phyloP scores from a whole-genome alignment of 1,140 invertebrate species.

The Pteromalus puparum region DNA sequence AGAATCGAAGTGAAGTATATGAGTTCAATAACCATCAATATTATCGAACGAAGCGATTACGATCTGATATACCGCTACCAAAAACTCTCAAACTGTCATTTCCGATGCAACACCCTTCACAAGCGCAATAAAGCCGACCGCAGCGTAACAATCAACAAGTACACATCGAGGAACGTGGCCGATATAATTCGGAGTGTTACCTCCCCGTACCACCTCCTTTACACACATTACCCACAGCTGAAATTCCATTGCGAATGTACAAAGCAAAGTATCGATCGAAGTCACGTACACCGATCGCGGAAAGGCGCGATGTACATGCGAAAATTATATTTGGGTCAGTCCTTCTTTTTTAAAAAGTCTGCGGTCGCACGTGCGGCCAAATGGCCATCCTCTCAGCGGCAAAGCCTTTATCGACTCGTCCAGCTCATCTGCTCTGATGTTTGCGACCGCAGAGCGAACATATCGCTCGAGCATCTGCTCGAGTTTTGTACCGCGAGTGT shows the following conservation, averaged over 20 bases:
- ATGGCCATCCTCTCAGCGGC: not conserved
- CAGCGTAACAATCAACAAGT: not conserved
- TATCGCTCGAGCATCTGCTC: conserved; percentile 46
- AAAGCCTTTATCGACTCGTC: not conserved
- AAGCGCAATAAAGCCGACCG: no score
- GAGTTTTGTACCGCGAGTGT: not conserved
- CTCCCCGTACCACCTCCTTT: no score
- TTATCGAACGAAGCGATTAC: no score
- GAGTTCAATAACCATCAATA: no score
- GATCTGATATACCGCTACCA: no score
- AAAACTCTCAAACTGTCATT: no score
- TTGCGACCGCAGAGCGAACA: conserved; percentile 40
- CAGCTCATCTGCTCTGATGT: conserved; percentile 30
- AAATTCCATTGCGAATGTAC: not conserved
- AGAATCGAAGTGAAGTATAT: no score
- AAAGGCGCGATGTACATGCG: not conserved
- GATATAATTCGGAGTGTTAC: no score
- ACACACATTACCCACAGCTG: no score
- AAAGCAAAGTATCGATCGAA: not conserved
- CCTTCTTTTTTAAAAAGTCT: conserved; percentile 12
- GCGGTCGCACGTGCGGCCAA: conserved; percentile 37
- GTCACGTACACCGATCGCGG: not conserved
- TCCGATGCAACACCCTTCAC: no score
- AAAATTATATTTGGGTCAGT: conserved; percentile 22
- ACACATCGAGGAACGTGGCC: not conserved